Percentiles rank a stretch among this genome's conserved stretches.
Evolutionary conservation across 2,113 vertebrate species (phyloP).

Genomic region (Ginglymostoma cirratum): DNA sequence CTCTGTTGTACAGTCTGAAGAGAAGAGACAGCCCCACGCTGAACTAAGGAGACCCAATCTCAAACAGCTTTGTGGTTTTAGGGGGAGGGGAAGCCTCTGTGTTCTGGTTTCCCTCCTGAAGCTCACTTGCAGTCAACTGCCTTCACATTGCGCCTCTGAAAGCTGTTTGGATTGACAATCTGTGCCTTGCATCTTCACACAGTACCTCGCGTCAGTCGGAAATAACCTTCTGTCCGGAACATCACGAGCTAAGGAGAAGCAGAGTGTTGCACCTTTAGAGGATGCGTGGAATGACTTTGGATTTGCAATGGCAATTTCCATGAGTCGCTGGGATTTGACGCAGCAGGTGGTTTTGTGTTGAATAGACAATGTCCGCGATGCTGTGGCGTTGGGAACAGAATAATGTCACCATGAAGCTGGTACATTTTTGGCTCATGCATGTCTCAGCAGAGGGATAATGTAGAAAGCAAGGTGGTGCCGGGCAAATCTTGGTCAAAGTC

Average conservation of each 20-base stretch:
- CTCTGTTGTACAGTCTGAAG: not conserved
- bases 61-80: conserved; percentile 46
- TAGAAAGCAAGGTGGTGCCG: not conserved
- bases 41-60: conserved; percentile 55
- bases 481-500: not conserved
- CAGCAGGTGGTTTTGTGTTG: conserved; percentile 55
- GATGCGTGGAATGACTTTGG: conserved; percentile 34
- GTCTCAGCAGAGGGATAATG: not conserved
- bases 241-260: conserved; percentile 28
- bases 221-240: conserved; percentile 46
- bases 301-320: conserved; percentile 28
- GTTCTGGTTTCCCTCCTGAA: conserved; percentile 43
- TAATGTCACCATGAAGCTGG: conserved; percentile 87
- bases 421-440: conserved; percentile 51
- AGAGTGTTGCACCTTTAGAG: conserved; percentile 24
- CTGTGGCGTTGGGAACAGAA: conserved; percentile 84
- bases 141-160: conserved; percentile 46
- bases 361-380: conserved; percentile 71
- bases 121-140: conserved; percentile 46
- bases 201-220: conserved; percentile 40
- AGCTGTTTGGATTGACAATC: conserved; percentile 58
- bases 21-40: conserved; percentile 48
- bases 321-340: not conserved
- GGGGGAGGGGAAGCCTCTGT: conserved; percentile 44
- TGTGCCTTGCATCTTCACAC: conserved; percentile 41